Percentiles rank a stretch among this genome's conserved stretches.
phyloP scores from a whole-genome alignment of 1,140 invertebrate species.

The Drosophila dunni region DNA sequence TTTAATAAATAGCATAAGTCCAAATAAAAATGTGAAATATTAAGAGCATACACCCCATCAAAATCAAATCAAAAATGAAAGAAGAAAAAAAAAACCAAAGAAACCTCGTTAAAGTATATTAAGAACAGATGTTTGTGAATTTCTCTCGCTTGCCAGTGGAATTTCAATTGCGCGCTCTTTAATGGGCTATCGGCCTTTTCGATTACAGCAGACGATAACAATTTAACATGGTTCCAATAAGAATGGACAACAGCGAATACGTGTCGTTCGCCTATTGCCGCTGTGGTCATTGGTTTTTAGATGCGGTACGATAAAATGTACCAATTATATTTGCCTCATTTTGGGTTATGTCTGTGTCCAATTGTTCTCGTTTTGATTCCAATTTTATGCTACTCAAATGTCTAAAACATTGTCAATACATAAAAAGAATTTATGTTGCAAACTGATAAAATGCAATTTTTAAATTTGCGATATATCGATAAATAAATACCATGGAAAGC shows the following conservation, averaged over 20 bases:
- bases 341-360: no score
- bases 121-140: conserved; percentile 9
- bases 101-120: conserved; percentile 38
- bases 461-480: not conserved
- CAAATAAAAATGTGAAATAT: conserved; percentile 80
- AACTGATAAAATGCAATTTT: not conserved
- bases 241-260: not conserved
- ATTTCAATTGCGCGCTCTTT: not conserved
- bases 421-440: no score
- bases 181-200: not conserved
- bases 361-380: no score
- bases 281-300: not conserved
- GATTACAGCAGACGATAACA: not conserved
- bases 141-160: not conserved
- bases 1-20: conserved; percentile 78
- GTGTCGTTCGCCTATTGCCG: not conserved
- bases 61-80: not conserved
- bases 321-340: no score
- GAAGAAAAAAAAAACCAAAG: conserved; percentile 7
- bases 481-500: not conserved
- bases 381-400: no score
- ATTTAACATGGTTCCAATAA: not conserved
- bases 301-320: no score
- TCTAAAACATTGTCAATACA: no score
- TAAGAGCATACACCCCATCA: conserved; percentile 58